Evolutionary conservation across 2,113 vertebrate species (phyloP).

Genomic region (Erythrocebus patas): DNA sequence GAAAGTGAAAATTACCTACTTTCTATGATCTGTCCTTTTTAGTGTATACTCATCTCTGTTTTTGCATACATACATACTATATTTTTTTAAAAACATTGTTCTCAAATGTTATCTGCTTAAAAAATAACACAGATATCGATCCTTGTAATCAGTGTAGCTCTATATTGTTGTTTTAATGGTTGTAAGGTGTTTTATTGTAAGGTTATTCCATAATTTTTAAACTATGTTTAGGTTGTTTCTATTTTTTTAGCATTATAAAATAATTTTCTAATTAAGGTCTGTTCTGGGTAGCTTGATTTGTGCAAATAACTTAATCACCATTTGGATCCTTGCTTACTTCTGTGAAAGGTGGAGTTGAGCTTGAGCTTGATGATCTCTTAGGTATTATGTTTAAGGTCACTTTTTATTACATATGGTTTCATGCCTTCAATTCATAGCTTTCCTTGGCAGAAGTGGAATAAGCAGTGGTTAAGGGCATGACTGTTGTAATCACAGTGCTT

Average conservation of each 20-base stretch:
- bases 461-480: background rate
- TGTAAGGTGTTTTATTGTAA: slow-evolving; percentile 1
- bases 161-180: background rate
- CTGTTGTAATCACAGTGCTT: background rate
- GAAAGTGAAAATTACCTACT: background rate
- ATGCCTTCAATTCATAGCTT: background rate
- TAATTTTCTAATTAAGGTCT: background rate
- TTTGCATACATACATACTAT: background rate
- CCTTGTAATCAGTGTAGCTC: background rate
- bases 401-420: background rate
- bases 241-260: slow-evolving; percentile 6
- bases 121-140: background rate
- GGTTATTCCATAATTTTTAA: background rate
- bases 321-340: background rate
- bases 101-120: background rate
- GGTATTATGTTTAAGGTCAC: background rate
- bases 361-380: background rate
- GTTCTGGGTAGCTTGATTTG: background rate
- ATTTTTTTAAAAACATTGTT: background rate
- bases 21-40: background rate
- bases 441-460: background rate
- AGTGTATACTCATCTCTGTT: background rate
- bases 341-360: background rate
- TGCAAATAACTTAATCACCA: background rate
- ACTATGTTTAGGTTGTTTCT: background rate